Conservation (phyloP, 2,797 vertebrate species). For the Scomberomorus guttatus region DNA sequence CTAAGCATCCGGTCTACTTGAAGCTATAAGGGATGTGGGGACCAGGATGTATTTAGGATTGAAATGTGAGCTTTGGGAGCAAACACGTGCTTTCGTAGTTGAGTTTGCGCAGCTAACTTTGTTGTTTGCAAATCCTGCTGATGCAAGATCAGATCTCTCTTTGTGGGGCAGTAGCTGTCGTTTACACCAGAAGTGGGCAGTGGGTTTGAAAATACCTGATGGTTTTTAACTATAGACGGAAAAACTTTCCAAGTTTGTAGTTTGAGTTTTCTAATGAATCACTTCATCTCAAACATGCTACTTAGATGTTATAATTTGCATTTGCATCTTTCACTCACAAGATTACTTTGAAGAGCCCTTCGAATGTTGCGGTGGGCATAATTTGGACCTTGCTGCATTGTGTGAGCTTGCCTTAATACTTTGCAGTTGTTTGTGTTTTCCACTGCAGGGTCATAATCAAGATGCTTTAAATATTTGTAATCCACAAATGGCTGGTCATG, state of each 20-base stretch:
- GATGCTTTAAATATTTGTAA: conserved; percentile 34
- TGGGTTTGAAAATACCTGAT: not conserved
- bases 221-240: conserved; percentile 4
- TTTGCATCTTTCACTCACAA: conserved; percentile 1
- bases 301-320: conserved; percentile 13
- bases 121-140: conserved; percentile 29
- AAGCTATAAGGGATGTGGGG: conserved; percentile 60
- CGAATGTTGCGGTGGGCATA: not conserved
- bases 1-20: conserved; percentile 72
- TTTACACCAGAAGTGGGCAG: not conserved
- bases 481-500: conserved; percentile 37
- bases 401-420: conserved; percentile 7
- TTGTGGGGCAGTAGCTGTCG: conserved; percentile 7
- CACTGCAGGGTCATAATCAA: conserved; percentile 24
- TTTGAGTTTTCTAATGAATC: not conserved
- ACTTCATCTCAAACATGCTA: not conserved
- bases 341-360: not conserved
- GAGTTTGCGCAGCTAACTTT: conserved; percentile 26
- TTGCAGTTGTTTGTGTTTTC: conserved; percentile 41
- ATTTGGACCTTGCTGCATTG: conserved; percentile 17
- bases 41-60: conserved; percentile 75
- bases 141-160: conserved; percentile 11
- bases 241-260: conserved; percentile 6
- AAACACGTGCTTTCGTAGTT: conserved; percentile 38
- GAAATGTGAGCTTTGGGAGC: conserved; percentile 64